phyloP scores from a whole-genome alignment of 2,113 vertebrate genomes.

The Protomyctophum bolini region DNA sequence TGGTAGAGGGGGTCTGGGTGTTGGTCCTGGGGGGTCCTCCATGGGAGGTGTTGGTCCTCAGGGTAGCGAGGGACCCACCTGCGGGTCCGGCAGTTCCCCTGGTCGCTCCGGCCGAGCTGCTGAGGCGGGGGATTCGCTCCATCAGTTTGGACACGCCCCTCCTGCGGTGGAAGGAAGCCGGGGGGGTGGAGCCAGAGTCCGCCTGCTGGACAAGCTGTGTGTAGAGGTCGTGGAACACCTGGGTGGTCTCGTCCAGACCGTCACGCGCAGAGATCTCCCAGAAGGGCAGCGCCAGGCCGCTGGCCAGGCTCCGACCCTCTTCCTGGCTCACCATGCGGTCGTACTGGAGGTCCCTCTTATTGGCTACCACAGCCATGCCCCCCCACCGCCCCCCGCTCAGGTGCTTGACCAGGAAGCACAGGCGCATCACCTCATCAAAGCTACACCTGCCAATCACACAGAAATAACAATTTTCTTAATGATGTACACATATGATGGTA shows the following conservation, averaged over 20 bases:
- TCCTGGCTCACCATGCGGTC: slow-evolving; percentile 81
- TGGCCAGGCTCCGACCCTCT: slow-evolving; percentile 75
- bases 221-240: slow-evolving; percentile 74
- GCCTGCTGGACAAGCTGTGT: slow-evolving; percentile 73
- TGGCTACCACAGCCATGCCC: slow-evolving; percentile 74
- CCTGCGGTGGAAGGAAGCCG: slow-evolving; percentile 70
- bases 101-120: too few relatives aligned
- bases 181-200: slow-evolving; percentile 57
- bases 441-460: slow-evolving; percentile 83
- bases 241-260: slow-evolving; percentile 78
- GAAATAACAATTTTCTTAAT: not conserved
- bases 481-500: too few relatives aligned
- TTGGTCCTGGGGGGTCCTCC: too few relatives aligned
- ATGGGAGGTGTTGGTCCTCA: too few relatives aligned
- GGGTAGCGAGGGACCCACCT: too few relatives aligned
- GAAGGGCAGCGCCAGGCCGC: slow-evolving; percentile 78
- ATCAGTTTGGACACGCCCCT: slow-evolving; percentile 79
- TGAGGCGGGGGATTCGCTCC: slow-evolving; percentile 82
- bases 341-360: slow-evolving; percentile 83
- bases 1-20: too few relatives aligned
- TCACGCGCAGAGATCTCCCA: slow-evolving; percentile 80
- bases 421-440: slow-evolving; percentile 82
- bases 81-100: too few relatives aligned
- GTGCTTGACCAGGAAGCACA: slow-evolving; percentile 83
- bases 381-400: slow-evolving; percentile 69